Evolutionary conservation across 2,113 vertebrate species (phyloP).

Genomic region (Datnioides undecimradiatus): DNA sequence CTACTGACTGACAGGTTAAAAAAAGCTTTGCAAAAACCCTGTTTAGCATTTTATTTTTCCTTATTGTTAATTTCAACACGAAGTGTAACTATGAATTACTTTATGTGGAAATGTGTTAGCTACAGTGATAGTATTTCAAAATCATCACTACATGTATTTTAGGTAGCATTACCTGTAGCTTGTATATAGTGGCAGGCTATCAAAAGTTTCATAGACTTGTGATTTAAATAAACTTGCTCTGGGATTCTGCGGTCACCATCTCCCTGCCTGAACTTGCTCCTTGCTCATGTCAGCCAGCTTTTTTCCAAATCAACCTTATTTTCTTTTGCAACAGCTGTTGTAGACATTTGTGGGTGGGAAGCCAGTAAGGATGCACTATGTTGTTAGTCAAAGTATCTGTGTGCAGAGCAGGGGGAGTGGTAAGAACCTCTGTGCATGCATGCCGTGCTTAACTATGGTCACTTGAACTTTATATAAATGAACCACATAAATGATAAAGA

Average conservation of each 20-base stretch:
- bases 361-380: background rate
- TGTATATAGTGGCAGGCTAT: background rate
- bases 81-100: too few species aligned
- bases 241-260: background rate
- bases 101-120: too few species aligned
- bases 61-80: too few species aligned
- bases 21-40: too few species aligned
- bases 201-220: background rate
- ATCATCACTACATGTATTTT: background rate
- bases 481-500: background rate
- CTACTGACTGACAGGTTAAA: too few species aligned
- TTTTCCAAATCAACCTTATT: background rate
- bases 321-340: conserved; percentile 4
- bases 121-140: too few species aligned
- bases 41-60: too few species aligned
- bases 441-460: background rate
- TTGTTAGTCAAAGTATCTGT: conserved; percentile 8
- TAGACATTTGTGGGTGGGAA: conserved; percentile 18
- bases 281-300: background rate
- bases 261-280: conserved; percentile 5
- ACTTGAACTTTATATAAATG: background rate
- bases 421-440: background rate
- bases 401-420: background rate
- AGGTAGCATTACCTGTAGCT: background rate
- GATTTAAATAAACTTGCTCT: conserved; percentile 6